Evolutionary conservation across 2,797 vertebrate species (phyloP), one percentile per base, ranked within the genome.

Genomic region (Scomberomorus guttatus): DNA sequence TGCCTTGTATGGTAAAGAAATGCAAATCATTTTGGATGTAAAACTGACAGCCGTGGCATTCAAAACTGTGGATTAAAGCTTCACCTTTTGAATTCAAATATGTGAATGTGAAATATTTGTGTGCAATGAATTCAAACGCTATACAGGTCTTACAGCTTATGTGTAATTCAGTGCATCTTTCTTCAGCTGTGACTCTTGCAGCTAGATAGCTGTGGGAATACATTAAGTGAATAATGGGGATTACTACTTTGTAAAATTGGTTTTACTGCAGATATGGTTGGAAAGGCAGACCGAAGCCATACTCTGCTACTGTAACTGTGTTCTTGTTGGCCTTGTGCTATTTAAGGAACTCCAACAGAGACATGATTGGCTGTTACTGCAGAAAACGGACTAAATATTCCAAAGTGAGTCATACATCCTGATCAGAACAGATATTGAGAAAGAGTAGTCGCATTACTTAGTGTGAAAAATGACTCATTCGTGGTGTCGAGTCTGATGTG

Each of bases 321-420:
- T 37, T 75, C 34, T 29, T 51, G n/a, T 61, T 70, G 29, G 51
- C 51, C 13, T 32, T 61, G 46, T 5, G 25, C 51, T 39, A 65
- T 32, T 25, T 22, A 39, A 22, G 7, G 32, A 37, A 70, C 42
- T 60, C 62, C 27, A 52, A 67, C n/a, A 74, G 48, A 75, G 39
- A 71, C 27, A 63, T 54, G 60, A 14, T 65, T 59, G 29, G 58
- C 6, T 25, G 60, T 27, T 46, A 44, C 20, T 48, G 69, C 37
- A 54, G n/a, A 69, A 55, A 69, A 63, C 27, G 32, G 27, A 52
- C 17, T 0, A n/a, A n/a, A 56, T 77, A n/a, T 27, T 8, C 20
- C 44, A 81, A 22, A 62, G 20, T 74, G 74, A 87, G 37, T 62
- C 54, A 65, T 56, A 18, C 42, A 27, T 29, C 18, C 37, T 54